phyloP scores from a whole-genome alignment of 1,140 invertebrate species.

The Atta cephalotes region DNA sequence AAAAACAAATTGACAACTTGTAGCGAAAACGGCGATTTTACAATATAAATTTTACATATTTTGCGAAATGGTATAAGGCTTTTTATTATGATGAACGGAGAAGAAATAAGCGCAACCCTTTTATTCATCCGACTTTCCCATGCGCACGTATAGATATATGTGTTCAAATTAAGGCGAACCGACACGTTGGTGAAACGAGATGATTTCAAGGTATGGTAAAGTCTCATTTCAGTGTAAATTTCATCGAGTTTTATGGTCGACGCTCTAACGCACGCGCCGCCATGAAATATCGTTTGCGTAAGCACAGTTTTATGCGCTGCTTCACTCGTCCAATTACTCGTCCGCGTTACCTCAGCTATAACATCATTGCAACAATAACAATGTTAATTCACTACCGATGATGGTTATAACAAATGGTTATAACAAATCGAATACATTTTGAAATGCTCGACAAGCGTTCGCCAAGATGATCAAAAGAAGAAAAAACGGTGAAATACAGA shows the following conservation, averaged over 20 bases:
- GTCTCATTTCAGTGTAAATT: constrained; percentile 76
- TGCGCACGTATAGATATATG: not conserved
- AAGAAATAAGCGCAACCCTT: not conserved
- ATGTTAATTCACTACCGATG: not conserved
- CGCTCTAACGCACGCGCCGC: not conserved
- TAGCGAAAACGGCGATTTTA: not conserved
- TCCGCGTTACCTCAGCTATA: not conserved
- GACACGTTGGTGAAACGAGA: constrained; percentile 5
- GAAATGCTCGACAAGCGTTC: not conserved
- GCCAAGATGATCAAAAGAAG: not conserved
- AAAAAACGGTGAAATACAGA: constrained; percentile 3
- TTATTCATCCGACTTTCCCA: not conserved
- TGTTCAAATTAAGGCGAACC: constrained; percentile 7
- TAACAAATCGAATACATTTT: not conserved
- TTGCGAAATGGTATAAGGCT: constrained; percentile 60
- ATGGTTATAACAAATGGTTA: too few relatives aligned
- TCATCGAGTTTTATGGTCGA: constrained; percentile 75
- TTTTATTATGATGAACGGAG: constrained; percentile 29
- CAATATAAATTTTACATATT: constrained; percentile 62
- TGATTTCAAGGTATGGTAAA: constrained; percentile 60
- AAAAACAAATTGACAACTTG: not conserved
- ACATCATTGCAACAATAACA: constrained; percentile 32
- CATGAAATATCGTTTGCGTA: constrained; percentile 73
- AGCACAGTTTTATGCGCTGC: constrained; percentile 65
- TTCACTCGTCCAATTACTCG: not conserved